Evolutionary conservation across 2,797 vertebrate species (phyloP).

Genomic region (Xenentodon cancila): DNA sequence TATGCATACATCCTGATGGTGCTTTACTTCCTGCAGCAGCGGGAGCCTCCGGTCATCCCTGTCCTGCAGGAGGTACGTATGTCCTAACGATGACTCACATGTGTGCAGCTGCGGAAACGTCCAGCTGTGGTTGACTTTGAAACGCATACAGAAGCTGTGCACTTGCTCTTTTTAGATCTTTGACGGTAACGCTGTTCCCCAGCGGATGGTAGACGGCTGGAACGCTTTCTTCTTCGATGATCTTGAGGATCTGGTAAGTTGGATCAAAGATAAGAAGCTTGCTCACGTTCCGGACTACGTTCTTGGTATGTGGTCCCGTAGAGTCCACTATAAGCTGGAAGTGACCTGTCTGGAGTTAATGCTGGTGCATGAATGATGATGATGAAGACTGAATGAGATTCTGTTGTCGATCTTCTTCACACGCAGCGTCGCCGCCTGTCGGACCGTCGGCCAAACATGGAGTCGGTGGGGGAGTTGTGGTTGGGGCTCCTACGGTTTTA

Average conservation of each 20-base stretch:
- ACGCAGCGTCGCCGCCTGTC: slow-evolving; percentile 86
- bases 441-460: slow-evolving; percentile 87
- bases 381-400: no score
- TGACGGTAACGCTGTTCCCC: slow-evolving; percentile 89
- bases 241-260: slow-evolving; percentile 91
- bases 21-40: slow-evolving; percentile 97
- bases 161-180: slow-evolving; percentile 84
- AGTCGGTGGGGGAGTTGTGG: slow-evolving; percentile 96
- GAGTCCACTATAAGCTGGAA: no score
- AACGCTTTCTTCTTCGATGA: slow-evolving; percentile 97
- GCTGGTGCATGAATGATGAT: no score
- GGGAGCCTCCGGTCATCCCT: slow-evolving; percentile 94
- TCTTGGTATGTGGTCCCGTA: no score
- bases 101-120: neutral
- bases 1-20: slow-evolving; percentile 99
- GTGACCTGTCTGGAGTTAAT: no score
- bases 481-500: slow-evolving; percentile 95
- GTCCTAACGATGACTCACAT: neutral
- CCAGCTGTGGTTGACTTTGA: neutral
- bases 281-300: no score
- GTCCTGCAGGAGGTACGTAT: slow-evolving; percentile 93
- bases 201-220: slow-evolving; percentile 98
- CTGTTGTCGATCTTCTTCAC: neutral
- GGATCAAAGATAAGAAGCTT: no score
- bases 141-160: no score